Evolutionary conservation across 2,888 invertebrate genomes (phyloP), one percentile per base, ranked within the genome.

Genomic region (Drosophila basisetae): DNA sequence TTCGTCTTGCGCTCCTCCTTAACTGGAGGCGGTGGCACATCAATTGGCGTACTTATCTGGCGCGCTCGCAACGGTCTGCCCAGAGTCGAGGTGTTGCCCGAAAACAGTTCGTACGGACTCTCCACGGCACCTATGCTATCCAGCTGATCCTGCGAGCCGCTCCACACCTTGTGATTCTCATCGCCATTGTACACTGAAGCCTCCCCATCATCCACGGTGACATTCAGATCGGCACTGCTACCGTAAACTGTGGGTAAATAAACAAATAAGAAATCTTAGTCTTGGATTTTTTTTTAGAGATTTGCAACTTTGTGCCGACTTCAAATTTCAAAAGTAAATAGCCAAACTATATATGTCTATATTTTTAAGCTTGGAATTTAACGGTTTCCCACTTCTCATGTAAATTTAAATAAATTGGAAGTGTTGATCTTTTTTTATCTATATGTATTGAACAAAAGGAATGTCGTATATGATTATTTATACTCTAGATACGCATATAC

Each of bases 161-260:
- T 96, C 98, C 98, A 98, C 49, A 98, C 96, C 93, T 98, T 98
- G 93, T 98, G 98, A 92, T 98, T 98, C 93, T 98, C 98, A 91
- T 98, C 97, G 0, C 97, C 98, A 91, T 98, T 98, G 93, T 96
- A 98, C 68, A 96, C 95, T 76, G 97, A 97, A 30, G 96, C 94
- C 82, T 97, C 97, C 82, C 97, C 97, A 70, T 96, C 96, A 39
- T 93, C 92, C 37, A 93, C 93, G 73, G 94, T 90, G 70, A 94
- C 90, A 85, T 94, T 93, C 73, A 94, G 77, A 91, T 93, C 93
- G 30, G 93, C 93, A 77, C 93, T 94, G 83, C 94, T 94, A 55
- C 93, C 93, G 59, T 93, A 94, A 85, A 94, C 94, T 94, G 82
- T 0, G 93, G 85, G 54, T 50, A 61, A 7, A 56, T 7, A 66